These are phyloP conservation scores for Magallana ariakensis DNA, from an alignment of 1,140 invertebrate genomes.

Conservation along the genomic window DNA sequence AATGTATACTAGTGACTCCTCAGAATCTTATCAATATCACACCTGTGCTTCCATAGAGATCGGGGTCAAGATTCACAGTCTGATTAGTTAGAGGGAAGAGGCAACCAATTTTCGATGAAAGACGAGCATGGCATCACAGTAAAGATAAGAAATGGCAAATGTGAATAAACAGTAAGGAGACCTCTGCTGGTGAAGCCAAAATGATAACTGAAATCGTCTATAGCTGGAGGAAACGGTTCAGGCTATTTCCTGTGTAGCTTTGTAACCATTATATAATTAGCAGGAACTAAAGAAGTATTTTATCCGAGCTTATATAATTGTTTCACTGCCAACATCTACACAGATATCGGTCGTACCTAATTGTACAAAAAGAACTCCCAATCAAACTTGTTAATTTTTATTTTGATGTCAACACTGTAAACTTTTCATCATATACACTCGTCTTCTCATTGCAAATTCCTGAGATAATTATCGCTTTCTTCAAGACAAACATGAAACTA, in stretches of 20 bases:
- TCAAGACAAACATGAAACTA: background rate
- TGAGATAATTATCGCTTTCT: constrained; percentile 25
- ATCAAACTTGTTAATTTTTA: background rate
- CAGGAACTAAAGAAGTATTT: background rate
- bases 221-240: background rate
- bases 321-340: background rate
- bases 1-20: too few species aligned
- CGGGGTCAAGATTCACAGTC: background rate
- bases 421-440: background rate
- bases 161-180: background rate
- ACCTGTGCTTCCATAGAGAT: background rate
- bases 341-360: background rate
- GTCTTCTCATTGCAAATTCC: background rate
- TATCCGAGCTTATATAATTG: background rate
- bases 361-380: background rate
- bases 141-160: background rate
- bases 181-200: background rate
- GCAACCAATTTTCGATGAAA: background rate
- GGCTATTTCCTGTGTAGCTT: background rate
- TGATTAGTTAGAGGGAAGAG: background rate
- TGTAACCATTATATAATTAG: background rate
- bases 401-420: background rate
- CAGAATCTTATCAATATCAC: background rate
- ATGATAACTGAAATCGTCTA: constrained; percentile 7
- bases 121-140: background rate